Base-by-base conservation (phyloP, 2,113 vertebrate genomes). In the Crotalus tigris region DNA sequence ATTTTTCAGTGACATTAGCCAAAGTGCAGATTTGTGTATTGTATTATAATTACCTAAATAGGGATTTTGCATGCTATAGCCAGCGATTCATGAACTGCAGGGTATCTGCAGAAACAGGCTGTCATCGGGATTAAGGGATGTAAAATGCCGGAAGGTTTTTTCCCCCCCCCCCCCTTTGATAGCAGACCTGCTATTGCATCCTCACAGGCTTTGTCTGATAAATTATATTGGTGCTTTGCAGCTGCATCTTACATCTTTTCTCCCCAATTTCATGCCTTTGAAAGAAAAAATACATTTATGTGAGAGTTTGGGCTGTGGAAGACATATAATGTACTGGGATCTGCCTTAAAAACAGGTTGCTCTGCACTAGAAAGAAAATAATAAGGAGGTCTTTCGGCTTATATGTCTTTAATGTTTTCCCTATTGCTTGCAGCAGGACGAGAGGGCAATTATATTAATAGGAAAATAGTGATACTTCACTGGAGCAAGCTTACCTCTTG, bases 41-140 rank as follows among this genome's bases (percentile, higher is more conserved):
- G 95, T 96, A 95, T 93, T 95, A 94, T 97, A 97, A 97, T 97
- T 96, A 96, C 96, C 96, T 97, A 96, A 97, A 97, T 95, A 96
- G 93, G 93, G 96, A 97, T 97, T 97, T 97, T 97, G 95, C 95
- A 95, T 97, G 96, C 96, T 95, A 90, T 91, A 96, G 95, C 95
- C 95, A 97, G 93, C 95, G 96, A 97, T 96, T 97, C 97, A 97
- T 95, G 95, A 97, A 96, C 95, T 95, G 96, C 93, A 92, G 96
- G 93, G 95, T 97, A 97, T 97, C 96, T 97, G 94, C 95, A 96
- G 93, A 97, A 96, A 92, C 96, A 97, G 96, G 94, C 96, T 97
- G 96, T 97, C 96, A 90, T 94, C 96, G 92, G 97, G 97, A 97
- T 97, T 97, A 97, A 95, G 96, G 95, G 96, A 97, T 95, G 96